Conservation (phyloP, 53 echinoderm and acorn worm species). For the Mesocentrotus franciscanus region DNA sequence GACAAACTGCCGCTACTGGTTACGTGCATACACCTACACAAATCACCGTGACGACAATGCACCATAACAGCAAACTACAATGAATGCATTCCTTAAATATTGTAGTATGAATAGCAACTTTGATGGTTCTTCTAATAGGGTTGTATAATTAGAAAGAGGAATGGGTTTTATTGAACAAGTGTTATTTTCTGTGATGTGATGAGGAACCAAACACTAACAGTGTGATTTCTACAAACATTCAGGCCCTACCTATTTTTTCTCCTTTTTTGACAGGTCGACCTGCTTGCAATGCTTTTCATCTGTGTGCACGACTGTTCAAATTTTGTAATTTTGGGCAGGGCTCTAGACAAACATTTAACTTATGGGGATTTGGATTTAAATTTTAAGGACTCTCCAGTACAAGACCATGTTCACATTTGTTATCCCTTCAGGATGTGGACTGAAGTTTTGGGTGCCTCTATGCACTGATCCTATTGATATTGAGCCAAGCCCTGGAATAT, state of each 20-base stretch:
- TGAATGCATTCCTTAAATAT: constrained; percentile 18
- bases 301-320: no score
- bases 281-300: background rate
- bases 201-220: background rate
- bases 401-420: no score
- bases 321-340: no score
- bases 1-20: background rate
- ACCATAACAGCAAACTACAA: background rate
- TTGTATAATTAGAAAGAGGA: background rate
- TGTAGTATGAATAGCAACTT: background rate
- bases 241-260: no score
- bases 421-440: no score
- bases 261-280: background rate
- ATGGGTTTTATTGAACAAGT: background rate
- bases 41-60: constrained; percentile 22
- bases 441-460: no score
- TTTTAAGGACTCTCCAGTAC: no score
- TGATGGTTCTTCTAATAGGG: background rate
- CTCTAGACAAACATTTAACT: no score
- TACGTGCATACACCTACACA: constrained; percentile 38
- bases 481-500: no score
- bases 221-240: no score
- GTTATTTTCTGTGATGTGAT: background rate
- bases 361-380: no score
- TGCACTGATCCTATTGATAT: no score